Conservation (phyloP, 1,140 invertebrate species). For the Pogonognathellus flavescens region DNA sequence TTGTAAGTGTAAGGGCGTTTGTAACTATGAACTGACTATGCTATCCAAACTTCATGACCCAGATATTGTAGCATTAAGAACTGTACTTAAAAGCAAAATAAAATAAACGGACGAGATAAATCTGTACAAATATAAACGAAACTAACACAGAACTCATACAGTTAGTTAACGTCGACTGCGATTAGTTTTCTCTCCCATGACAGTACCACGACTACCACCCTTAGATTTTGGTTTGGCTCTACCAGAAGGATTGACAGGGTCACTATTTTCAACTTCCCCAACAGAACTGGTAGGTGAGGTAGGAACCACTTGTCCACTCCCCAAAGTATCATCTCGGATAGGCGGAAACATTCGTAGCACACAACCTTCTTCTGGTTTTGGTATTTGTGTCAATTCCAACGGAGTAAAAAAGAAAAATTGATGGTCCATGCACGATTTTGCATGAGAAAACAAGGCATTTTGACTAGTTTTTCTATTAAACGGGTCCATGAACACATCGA, state of each 20-base stretch:
- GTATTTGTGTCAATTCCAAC: conserved; percentile 60
- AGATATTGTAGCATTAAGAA: too few relatives aligned
- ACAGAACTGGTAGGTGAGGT: background rate
- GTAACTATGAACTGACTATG: too few relatives aligned
- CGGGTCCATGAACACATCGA: conserved; percentile 94
- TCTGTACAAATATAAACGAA: too few relatives aligned
- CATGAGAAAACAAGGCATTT: conserved; percentile 61
- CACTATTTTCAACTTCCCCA: conserved; percentile 23
- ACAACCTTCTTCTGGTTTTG: conserved; percentile 29
- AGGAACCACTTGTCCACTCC: background rate
- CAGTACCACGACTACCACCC: background rate
- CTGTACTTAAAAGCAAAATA: too few relatives aligned
- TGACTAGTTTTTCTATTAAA: conserved; percentile 64
- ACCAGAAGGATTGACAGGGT: background rate
- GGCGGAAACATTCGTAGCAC: conserved; percentile 53
- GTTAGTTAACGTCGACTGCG: background rate
- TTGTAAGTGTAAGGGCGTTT: too few relatives aligned
- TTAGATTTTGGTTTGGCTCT: background rate
- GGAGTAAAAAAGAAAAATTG: conserved; percentile 66
- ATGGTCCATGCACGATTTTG: conserved; percentile 37
- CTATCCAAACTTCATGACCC: too few relatives aligned
- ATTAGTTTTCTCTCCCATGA: conserved; percentile 40
- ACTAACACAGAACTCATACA: too few relatives aligned
- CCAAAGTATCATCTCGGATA: background rate
- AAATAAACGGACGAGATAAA: too few relatives aligned